Evolutionary conservation across 1,140 invertebrate species (phyloP).

Genomic region (Listronotus oregonensis): DNA sequence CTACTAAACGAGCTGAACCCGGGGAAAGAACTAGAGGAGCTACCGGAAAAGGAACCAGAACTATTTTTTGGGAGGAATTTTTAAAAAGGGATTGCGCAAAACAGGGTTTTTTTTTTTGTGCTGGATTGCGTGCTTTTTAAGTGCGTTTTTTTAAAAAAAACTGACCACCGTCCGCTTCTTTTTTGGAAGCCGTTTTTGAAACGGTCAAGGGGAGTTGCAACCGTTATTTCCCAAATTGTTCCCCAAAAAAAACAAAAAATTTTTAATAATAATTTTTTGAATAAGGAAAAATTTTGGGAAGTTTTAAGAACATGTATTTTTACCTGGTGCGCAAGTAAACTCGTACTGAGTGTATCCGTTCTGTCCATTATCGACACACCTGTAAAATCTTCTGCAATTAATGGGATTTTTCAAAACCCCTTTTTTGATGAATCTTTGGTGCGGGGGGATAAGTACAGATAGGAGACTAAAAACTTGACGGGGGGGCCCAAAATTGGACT

Average conservation of each 20-base stretch:
- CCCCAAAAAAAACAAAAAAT: slow-evolving; percentile 39
- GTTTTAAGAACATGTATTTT: neutral
- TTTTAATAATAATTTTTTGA: too few species aligned
- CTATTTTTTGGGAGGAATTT: slow-evolving; percentile 29
- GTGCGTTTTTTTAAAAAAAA: slow-evolving; percentile 24
- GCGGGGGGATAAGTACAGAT: slow-evolving; percentile 19
- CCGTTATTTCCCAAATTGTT: slow-evolving; percentile 66
- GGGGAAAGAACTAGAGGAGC: slow-evolving; percentile 19
- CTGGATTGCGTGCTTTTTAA: slow-evolving; percentile 16
- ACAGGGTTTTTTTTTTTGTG: too few species aligned
- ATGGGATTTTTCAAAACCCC: slow-evolving; percentile 63
- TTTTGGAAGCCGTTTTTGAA: slow-evolving; percentile 59
- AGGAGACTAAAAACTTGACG: neutral
- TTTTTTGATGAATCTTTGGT: slow-evolving; percentile 52
- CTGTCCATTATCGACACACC: slow-evolving; percentile 58
- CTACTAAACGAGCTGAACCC: slow-evolving; percentile 33
- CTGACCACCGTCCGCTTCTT: slow-evolving; percentile 34
- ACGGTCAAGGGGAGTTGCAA: slow-evolving; percentile 66
- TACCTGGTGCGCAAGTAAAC: slow-evolving; percentile 65
- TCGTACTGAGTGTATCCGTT: slow-evolving; percentile 62
- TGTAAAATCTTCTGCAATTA: slow-evolving; percentile 68
- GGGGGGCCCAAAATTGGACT: neutral
- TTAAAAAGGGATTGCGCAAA: slow-evolving; percentile 28
- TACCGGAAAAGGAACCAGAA: slow-evolving; percentile 29
- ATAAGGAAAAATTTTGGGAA: neutral